These are phyloP conservation scores for Pseudolaguvia tuberculata DNA, from an alignment of 2,113 vertebrate genomes.

Conservation along the genomic window DNA sequence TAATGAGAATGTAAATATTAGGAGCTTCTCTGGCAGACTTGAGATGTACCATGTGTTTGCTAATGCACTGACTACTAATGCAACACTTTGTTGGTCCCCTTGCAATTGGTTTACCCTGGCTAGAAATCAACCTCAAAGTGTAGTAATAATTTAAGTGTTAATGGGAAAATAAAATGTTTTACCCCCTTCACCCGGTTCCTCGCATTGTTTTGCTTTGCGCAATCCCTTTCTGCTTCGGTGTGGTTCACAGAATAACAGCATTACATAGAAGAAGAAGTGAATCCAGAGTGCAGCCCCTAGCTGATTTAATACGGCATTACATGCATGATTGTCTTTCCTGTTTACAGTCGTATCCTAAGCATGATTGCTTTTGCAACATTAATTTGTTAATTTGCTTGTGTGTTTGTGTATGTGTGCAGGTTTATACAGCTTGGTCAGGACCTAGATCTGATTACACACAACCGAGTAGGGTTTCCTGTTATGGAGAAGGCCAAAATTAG, in stretches of 20 bases:
- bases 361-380: conserved; percentile 14
- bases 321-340: conserved; percentile 18
- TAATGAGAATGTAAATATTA: conserved; percentile 6
- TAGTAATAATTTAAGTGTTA: not conserved
- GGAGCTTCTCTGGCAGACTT: not conserved
- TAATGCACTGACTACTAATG: conserved; percentile 3
- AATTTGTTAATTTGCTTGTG: conserved; percentile 7
- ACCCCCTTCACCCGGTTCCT: not conserved
- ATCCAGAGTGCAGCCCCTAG: conserved; percentile 22
- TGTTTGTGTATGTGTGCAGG: conserved; percentile 7
- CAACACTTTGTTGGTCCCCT: not conserved
- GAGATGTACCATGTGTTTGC: not conserved
- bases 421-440: too few species aligned
- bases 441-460: too few species aligned
- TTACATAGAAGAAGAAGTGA: not conserved
- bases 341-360: conserved; percentile 3
- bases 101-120: not conserved
- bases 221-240: not conserved
- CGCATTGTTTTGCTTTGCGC: too few species aligned
- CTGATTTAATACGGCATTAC: conserved; percentile 23
- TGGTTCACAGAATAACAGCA: not conserved
- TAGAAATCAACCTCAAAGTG: not conserved
- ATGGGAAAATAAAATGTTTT: not conserved
- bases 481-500: too few species aligned
- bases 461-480: too few species aligned